phyloP scores from a whole-genome alignment of 2,888 invertebrate species.

The Scaptomyza flava region DNA sequence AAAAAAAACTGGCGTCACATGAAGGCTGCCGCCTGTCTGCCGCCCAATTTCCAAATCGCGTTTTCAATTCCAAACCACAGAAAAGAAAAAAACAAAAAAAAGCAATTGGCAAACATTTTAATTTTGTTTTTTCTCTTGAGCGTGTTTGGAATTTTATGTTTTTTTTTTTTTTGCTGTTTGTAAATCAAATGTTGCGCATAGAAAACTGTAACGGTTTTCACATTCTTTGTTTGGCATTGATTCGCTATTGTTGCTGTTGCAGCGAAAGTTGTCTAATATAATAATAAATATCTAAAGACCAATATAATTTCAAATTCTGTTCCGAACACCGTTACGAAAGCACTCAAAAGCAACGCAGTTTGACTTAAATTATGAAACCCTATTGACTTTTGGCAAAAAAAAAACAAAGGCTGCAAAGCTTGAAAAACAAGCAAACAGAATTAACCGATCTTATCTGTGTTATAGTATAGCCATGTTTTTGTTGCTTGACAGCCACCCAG shows the following conservation, averaged over 20 bases:
- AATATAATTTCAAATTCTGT: constrained; percentile 27
- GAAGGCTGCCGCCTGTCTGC: constrained; percentile 22
- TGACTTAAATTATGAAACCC: constrained; percentile 22
- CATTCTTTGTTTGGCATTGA: constrained; percentile 40
- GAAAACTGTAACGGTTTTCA: constrained; percentile 52
- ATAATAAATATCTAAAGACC: constrained; percentile 10
- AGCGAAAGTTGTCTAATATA: constrained; percentile 49
- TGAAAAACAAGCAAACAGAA: constrained; percentile 8
- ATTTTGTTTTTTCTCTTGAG: constrained; percentile 3
- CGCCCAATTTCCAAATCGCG: constrained; percentile 23
- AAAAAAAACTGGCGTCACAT: constrained; percentile 7
- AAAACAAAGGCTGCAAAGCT: constrained; percentile 16
- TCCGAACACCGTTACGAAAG: constrained; percentile 16
- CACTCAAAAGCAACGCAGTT: background rate
- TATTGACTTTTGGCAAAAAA: background rate
- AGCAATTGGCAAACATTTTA: constrained; percentile 45
- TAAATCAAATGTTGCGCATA: constrained; percentile 31
- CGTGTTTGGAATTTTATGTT: constrained; percentile 35
- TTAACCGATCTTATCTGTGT: constrained; percentile 8
- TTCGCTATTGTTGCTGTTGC: constrained; percentile 9
- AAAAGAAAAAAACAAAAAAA: constrained; percentile 6
- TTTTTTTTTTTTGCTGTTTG: too few relatives aligned
- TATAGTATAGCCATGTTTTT: background rate
- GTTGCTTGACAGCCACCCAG: constrained; percentile 11
- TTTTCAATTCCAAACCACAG: constrained; percentile 25